Conservation (phyloP, 1,140 invertebrate genomes). For the Lethrus apterus region DNA sequence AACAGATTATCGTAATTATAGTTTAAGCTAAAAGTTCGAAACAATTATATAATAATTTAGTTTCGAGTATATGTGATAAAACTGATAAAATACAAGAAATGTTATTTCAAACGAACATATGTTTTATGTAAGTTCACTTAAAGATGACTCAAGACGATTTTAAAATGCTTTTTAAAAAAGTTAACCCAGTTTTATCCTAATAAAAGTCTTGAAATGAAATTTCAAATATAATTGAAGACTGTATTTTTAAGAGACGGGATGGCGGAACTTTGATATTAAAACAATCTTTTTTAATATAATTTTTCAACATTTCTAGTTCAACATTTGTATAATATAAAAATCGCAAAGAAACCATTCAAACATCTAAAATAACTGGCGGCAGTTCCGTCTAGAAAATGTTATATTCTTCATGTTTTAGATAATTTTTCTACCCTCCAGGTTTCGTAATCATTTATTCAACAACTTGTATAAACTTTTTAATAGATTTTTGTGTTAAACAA, state of each 20-base stretch:
- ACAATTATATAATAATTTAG: not conserved
- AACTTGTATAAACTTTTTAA: too few species aligned
- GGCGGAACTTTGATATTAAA: conserved; percentile 3
- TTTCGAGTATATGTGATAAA: not conserved
- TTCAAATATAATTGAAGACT: not conserved
- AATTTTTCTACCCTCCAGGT: too few species aligned
- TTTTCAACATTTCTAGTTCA: not conserved
- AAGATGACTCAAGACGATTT: not conserved
- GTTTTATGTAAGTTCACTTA: not conserved
- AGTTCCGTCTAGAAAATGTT: too few species aligned
- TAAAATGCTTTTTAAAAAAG: too few species aligned
- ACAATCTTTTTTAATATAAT: not conserved
- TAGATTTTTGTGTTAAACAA: too few species aligned
- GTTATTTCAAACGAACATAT: not conserved
- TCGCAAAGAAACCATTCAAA: too few species aligned
- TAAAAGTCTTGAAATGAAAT: not conserved
- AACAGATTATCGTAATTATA: too few species aligned
- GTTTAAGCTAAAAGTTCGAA: too few species aligned
- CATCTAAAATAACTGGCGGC: too few species aligned
- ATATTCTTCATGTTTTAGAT: too few species aligned
- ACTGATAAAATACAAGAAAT: not conserved
- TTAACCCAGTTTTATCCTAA: too few species aligned
- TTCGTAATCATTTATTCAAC: too few species aligned
- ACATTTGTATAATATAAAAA: conserved; percentile 1
- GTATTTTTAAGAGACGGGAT: not conserved